A percentile compares a stretch with the other conserved stretches of the same genome.
Conservation (phyloP, 2,888 invertebrate genomes). For the Apodemia mormo region DNA sequence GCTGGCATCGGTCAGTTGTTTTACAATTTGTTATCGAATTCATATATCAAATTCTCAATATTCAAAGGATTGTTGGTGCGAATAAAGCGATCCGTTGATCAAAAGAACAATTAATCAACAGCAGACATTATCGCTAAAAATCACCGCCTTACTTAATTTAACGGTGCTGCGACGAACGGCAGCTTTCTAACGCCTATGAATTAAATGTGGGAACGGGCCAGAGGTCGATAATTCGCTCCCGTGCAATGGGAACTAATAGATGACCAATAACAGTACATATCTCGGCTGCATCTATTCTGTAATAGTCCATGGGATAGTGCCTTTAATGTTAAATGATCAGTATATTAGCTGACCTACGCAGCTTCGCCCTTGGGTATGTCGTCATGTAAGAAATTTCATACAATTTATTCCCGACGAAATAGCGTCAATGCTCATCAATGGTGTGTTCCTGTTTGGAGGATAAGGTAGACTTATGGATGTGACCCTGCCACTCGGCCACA, state of each 20-base stretch:
- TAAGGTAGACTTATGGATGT: too few relatives aligned
- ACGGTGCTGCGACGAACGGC: constrained; percentile 44
- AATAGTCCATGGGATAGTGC: too few relatives aligned
- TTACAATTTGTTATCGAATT: background rate
- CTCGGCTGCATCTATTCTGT: too few relatives aligned
- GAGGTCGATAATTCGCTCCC: constrained; percentile 67
- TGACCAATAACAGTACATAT: too few relatives aligned
- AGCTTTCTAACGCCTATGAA: constrained; percentile 68
- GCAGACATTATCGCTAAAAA: constrained; percentile 61
- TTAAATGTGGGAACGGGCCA: constrained; percentile 63
- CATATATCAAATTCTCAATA: constrained; percentile 2
- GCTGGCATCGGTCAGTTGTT: background rate
- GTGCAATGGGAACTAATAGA: constrained; percentile 39
- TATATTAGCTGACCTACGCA: too few relatives aligned
- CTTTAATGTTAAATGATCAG: too few relatives aligned
- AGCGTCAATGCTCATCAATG: too few relatives aligned
- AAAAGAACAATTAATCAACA: constrained; percentile 55
- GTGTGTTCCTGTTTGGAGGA: too few relatives aligned
- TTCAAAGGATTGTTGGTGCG: background rate
- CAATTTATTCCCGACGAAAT: too few relatives aligned
- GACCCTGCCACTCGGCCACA: too few relatives aligned
- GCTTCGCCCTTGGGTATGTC: too few relatives aligned
- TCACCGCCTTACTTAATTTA: constrained; percentile 58
- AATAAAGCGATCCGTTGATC: constrained; percentile 2
- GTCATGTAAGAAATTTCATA: too few relatives aligned